Evolutionary conservation across 2,888 invertebrate species (phyloP), one percentile per base, ranked within the genome.

Genomic region (Xylocampa areola): DNA sequence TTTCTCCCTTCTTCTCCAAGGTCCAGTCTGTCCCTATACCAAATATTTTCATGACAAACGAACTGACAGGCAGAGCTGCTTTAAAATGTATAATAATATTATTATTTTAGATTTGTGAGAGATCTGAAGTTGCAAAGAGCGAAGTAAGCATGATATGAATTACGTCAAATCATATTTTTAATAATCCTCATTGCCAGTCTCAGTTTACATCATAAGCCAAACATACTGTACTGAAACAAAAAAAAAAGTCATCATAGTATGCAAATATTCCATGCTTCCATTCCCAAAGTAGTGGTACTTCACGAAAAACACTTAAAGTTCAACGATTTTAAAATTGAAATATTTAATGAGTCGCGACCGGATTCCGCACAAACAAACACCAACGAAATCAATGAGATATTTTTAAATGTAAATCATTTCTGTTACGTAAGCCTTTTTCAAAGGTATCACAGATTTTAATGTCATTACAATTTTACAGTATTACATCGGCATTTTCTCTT

Each of bases 321-420:
- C 41, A 21, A 32, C 33, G 14, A 54, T 53, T 37, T 17, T 13
- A 44, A 40, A 39, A 67, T 30, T 4, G 23, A 54, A 50, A 47
- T 27, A 55, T 48, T 35, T 35, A 62, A 44, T 45, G 39, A 47
- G 11, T 45, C 27, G 16, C 35, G 11, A 35, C 52, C 30, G 44
- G 25, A 25, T 23, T 16, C 27, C 35, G 16, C 16, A 23, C 44
- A 62, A 66, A 66, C 68, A 51, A 62, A 62, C 44, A 37, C 49
- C 33, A 44, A 32, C 30, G 39, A 40, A 54, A 65, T 51, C 57
- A 58, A 53, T 54, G 54, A 55, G 39, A 41, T 1, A 4, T 39
- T 62, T 66, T 68, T 43, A 45, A 66, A 57, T 54, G 35, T 36
- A 55, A 72, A 53, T 53, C 25, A 60, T 58, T 71, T 66, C 53